These are phyloP conservation scores for Tragelaphus scriptus DNA, from an alignment of 2,113 vertebrate species.

Conservation along the genomic window DNA sequence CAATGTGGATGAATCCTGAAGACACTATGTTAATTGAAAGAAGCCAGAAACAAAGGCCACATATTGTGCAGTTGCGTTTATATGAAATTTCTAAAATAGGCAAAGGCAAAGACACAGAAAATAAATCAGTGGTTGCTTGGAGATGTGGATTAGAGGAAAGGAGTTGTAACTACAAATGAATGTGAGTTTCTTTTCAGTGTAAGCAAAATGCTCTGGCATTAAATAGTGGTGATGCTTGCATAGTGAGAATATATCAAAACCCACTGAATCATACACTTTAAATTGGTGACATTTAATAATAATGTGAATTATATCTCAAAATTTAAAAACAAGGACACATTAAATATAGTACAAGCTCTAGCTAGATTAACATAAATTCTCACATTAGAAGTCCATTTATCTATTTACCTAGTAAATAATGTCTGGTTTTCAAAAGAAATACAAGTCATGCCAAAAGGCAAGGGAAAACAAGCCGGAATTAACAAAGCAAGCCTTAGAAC, in stretches of 20 bases:
- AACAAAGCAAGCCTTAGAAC: neutral
- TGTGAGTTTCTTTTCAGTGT: neutral
- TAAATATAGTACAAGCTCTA: neutral
- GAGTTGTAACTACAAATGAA: neutral
- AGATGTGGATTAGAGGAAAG: neutral
- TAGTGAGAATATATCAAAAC: neutral
- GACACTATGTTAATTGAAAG: too few relatives aligned
- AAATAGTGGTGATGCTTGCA: neutral
- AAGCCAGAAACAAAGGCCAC: too few relatives aligned
- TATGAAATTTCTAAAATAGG: neutral
- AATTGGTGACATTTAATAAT: neutral
- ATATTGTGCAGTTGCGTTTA: neutral
- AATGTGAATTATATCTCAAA: neutral
- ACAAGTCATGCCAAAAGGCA: neutral
- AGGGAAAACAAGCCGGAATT: neutral
- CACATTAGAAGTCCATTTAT: neutral
- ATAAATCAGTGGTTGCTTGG: neutral
- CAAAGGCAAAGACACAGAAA: neutral
- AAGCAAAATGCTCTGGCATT: neutral
- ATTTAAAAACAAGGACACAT: neutral
- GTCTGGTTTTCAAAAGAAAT: neutral
- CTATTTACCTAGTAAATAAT: neutral
- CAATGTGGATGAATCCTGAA: too few relatives aligned
- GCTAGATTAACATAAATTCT: neutral
- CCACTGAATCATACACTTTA: neutral